Conservation (phyloP, 2,888 invertebrate genomes). For the Disparrhopalites patrizii region DNA sequence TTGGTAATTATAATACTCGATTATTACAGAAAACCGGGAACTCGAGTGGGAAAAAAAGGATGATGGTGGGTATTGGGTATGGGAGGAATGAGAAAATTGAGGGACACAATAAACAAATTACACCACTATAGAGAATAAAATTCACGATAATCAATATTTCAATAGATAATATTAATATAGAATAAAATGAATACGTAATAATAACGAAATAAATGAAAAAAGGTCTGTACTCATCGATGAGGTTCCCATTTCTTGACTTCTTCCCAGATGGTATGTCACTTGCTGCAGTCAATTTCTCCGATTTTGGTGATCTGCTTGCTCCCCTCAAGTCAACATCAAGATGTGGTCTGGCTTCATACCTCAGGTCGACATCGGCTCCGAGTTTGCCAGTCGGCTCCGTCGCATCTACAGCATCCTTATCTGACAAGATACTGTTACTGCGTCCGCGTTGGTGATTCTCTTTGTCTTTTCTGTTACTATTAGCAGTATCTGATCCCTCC, state of each 20-base stretch:
- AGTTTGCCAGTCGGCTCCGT: not conserved
- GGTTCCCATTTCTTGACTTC: slow-evolving; percentile 29
- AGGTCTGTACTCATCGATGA: slow-evolving; percentile 45
- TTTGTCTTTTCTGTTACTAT: slow-evolving; percentile 8
- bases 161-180: too few species aligned
- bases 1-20: too few species aligned
- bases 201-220: slow-evolving; percentile 29
- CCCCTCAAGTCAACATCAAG: slow-evolving; percentile 33
- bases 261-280: slow-evolving; percentile 34
- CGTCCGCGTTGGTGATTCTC: slow-evolving; percentile 9
- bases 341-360: slow-evolving; percentile 30
- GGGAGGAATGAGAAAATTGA: too few species aligned
- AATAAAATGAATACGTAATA: slow-evolving; percentile 16
- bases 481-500: slow-evolving; percentile 1
- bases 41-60: not conserved
- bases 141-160: slow-evolving; percentile 14
- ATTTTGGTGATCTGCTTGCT: slow-evolving; percentile 14
- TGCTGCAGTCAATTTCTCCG: slow-evolving; percentile 14
- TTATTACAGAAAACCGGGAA: too few species aligned
- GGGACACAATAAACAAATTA: too few species aligned
- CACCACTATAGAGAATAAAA: too few species aligned
- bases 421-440: too few species aligned
- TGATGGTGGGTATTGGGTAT: too few species aligned
- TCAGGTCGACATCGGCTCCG: slow-evolving; percentile 36
- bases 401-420: slow-evolving; percentile 26